Percentiles rank a stretch among this genome's conserved stretches.
phyloP scores from a whole-genome alignment of 2,113 vertebrate genomes.

The human (Homo sapiens) region DNA sequence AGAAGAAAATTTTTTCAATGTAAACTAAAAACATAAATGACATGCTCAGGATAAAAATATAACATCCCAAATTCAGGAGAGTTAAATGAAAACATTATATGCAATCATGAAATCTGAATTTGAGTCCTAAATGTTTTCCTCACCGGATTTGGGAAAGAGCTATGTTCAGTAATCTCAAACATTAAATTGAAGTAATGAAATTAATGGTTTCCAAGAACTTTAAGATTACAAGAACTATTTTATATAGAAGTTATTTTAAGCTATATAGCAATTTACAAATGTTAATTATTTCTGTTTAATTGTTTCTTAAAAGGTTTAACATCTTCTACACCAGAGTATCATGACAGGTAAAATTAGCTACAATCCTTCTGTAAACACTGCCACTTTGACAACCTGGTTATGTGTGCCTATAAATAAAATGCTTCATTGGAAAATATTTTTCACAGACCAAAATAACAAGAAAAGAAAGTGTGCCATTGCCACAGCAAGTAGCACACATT shows the following conservation, averaged over 20 bases:
- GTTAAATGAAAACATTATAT: not conserved
- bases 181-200: not conserved
- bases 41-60: not conserved
- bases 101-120: not conserved
- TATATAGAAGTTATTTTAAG: not conserved
- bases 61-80: not conserved
- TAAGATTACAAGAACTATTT: not conserved
- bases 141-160: not conserved
- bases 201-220: not conserved
- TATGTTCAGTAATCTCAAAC: accelerated
- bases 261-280: not conserved
- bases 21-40: not conserved
- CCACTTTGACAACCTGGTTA: not conserved
- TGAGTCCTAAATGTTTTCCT: not conserved
- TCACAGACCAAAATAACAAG: not conserved
- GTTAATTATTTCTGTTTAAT: not conserved
- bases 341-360: not conserved
- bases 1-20: not conserved
- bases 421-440: not conserved
- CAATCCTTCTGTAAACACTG: not conserved
- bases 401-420: not conserved
- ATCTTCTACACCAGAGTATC: not conserved
- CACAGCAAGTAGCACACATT: not conserved
- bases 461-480: not conserved
- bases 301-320: not conserved